These are phyloP conservation scores for Chondrosia reniformis DNA, from an alignment of 37 sponge, comb jelly and placozoan genomes.

Conservation along the genomic window DNA sequence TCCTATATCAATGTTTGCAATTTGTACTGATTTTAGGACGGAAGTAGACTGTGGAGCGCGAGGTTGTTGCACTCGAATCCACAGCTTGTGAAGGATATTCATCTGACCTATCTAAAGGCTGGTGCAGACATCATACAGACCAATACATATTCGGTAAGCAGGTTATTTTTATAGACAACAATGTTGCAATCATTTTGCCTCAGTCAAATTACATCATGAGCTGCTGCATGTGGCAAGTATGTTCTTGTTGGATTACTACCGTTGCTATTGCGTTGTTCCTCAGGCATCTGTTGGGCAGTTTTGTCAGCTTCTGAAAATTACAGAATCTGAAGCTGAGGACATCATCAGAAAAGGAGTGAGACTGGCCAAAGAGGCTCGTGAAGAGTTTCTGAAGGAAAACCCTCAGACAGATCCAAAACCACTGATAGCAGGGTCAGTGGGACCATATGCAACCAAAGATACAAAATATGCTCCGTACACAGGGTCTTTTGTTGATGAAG, in stretches of 20 bases:
- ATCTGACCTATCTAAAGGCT: slow-evolving; percentile 42
- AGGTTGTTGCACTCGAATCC: slow-evolving; percentile 61
- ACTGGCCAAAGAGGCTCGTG: slow-evolving; percentile 65
- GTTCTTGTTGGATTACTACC: too few species aligned
- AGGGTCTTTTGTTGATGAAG: too few species aligned
- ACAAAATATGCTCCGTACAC: slow-evolving; percentile 64
- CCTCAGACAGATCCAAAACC: slow-evolving; percentile 10
- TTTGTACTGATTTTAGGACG: too few species aligned
- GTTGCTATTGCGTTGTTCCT: too few species aligned
- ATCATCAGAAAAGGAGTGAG: slow-evolving; percentile 57
- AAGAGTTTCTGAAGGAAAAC: slow-evolving; percentile 21
- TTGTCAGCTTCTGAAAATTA: slow-evolving; percentile 30
- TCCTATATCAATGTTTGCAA: too few species aligned
- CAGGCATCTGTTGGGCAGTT: slow-evolving; percentile 28
- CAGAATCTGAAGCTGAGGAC: slow-evolving; percentile 31
- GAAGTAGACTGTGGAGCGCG: slow-evolving; percentile 90
- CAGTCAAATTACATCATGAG: too few species aligned
- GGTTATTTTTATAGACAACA: too few species aligned
- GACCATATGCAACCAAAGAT: slow-evolving; percentile 52
- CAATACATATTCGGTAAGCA: slow-evolving; percentile 70
- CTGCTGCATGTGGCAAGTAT: too few species aligned
- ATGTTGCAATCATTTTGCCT: too few species aligned
- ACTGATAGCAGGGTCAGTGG: slow-evolving; percentile 89
- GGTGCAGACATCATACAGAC: slow-evolving; percentile 81
- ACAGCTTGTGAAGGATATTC: slow-evolving; percentile 40